Evolutionary conservation across 2,113 vertebrate genomes (phyloP), one percentile per base, ranked within the genome.

Genomic region (Ammodramus savannarum): DNA sequence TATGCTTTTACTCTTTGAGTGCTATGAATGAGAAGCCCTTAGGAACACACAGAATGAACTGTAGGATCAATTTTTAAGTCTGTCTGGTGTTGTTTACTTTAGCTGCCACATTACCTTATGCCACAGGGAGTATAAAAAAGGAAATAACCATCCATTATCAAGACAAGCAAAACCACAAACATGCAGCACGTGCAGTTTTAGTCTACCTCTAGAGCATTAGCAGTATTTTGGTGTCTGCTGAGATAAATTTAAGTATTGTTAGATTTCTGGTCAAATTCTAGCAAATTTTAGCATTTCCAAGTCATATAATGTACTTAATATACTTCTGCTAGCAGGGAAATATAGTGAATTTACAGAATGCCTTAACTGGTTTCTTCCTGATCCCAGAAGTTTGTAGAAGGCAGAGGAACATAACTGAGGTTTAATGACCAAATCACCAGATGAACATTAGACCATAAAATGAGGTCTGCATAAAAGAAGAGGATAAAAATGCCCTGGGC

Each of bases 21-120:
- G 71, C 65, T 71, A 36, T 73, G 81, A 82, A 93, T 57, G 71
- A 85, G 68, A 87, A 46, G 29, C 54, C 74, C 59, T 49, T 46
- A 92, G 71, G 62, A 89, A 67, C 48, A 75, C 0, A 1, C 3
- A 34, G 36, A 93, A 93, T 89, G 58, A 94, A 68, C 74, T 85
- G 58, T 27, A 44, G 63, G 54, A 91, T 94, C 81, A 91, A 73
- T 91, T 94, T 94, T 91, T 51, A 58, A 89, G 77, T 95, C 74
- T 86, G 48, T 49, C 58, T 90, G 49, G 32, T 85, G 58, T 49
- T 94, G 66, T 95, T 95, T 87, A 32, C 78, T 93, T 89, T 69
- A 51, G 66, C 49, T 91, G 58, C 74, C n/a, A 19, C 25, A 34
- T 79, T 96, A 58, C 52, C 51, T 58, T 79, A 38, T 91, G 84